Base-by-base conservation (phyloP, 2,888 invertebrate species). In the Cantharis nigra region DNA sequence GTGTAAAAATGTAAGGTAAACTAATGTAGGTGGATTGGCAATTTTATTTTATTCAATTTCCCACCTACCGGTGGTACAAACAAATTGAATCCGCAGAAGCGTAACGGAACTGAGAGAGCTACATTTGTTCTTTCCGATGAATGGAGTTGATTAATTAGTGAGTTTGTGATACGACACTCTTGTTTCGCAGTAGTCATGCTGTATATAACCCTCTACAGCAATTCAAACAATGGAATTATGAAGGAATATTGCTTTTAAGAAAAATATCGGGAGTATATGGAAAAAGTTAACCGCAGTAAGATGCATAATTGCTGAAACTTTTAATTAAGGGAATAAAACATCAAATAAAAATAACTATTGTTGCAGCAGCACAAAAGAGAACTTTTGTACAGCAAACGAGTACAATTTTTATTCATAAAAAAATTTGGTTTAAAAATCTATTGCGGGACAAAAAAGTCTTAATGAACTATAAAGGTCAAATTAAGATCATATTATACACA, bases 51-150 rank as follows among this genome's bases (percentile, higher is more conserved):
- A 83, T 82, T 83, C 82, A 84, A 82, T 81, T 79, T 80, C 80
- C 80, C 81, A 82, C 82, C 82, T 81, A 80, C 80, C 78, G 83
- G 79, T 81, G 83, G 82, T 81, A 81, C 84, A 79, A 83, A 84
- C 83, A 84, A 85, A 85, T 84, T 85, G 84, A 84, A 85, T 83
- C 82, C 82, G 79, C 81, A 80, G 81, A 78, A 83, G 83, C 83
- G 84, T 81, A 84, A 84, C 84, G 83, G 82, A 82, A 81, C 82
- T 79, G 81, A 81, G 81, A 81, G 83, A 81, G 82, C 82, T 82
- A 84, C 83, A 83, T 84, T 83, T 84, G 84, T 84, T 84, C 84
- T 83, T 84, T 84, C 83, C 83, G 82, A 83, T 85, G 84, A 85
- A 84, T 83, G 82, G 84, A 84, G 84, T 84, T 84, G 84, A 85